Conservation (phyloP, 2,888 invertebrate genomes). For the Drosophila demipolita region DNA sequence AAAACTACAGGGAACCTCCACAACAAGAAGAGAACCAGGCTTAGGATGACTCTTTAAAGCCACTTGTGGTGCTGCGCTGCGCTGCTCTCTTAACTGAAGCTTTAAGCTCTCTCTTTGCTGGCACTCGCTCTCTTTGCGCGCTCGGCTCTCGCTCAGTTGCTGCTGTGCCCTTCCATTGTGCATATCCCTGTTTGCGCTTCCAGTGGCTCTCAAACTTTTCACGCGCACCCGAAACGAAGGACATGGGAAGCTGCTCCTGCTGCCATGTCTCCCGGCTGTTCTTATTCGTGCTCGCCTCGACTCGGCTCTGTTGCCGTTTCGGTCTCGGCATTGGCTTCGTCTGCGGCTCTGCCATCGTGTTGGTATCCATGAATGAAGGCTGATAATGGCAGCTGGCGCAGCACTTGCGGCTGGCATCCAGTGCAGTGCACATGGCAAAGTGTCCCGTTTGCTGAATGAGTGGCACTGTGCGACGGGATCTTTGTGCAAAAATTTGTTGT, state of each 20-base stretch:
- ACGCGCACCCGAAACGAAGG: constrained; percentile 54
- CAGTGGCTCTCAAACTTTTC: constrained; percentile 68
- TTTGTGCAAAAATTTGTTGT: constrained; percentile 41
- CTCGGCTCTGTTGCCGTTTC: background rate
- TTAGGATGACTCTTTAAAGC: constrained; percentile 36
- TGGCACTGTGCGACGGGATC: constrained; percentile 44
- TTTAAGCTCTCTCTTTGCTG: constrained; percentile 50
- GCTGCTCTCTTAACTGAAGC: constrained; percentile 57
- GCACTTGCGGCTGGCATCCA: constrained; percentile 62
- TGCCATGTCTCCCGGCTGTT: constrained; percentile 21
- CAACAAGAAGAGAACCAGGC: constrained; percentile 31
- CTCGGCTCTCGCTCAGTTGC: constrained; percentile 23
- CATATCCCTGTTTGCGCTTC: constrained; percentile 73
- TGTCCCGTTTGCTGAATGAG: constrained; percentile 40
- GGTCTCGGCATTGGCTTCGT: constrained; percentile 10
- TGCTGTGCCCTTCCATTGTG: constrained; percentile 64
- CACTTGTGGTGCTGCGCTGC: constrained; percentile 63
- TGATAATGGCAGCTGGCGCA: constrained; percentile 62
- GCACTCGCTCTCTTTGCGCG: background rate
- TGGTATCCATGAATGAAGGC: constrained; percentile 80
- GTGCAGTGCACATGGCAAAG: constrained; percentile 51
- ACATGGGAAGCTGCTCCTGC: constrained; percentile 39
- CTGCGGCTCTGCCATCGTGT: constrained; percentile 32
- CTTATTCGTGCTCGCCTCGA: constrained; percentile 31
- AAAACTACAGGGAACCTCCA: constrained; percentile 72